Base-by-base conservation (phyloP, 2,797 vertebrate species). In the Crenichthys baileyi region DNA sequence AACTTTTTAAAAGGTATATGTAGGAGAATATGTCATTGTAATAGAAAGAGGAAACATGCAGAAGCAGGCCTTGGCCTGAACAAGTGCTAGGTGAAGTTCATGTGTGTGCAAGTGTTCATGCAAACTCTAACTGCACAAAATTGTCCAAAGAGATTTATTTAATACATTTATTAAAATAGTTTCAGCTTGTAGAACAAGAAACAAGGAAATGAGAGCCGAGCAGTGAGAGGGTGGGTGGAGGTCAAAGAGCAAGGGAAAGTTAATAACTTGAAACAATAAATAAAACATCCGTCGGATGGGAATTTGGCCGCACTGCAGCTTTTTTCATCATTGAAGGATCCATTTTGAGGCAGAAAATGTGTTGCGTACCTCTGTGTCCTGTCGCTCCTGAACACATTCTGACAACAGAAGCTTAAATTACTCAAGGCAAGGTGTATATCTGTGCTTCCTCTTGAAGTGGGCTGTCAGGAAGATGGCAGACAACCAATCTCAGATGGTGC, bases 231-330 rank as follows among this genome's bases (percentile, higher is more conserved):
- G 79, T 83, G 81, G 79, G 88, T 24, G 75, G 86, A 93, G 90
- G 92, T 93, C 93, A 94, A 84, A 89, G 89, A 91, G 90, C 88
- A 77, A 81, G 84, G 90, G 94, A 92, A 95, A 95, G 92, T 93
- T 95, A 95, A 94, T 95, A 95, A 94, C 88, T 92, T 93, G 89
- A 90, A 94, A 95, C 85, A 94, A 94, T 93, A 95, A 94, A 95
- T 92, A 91, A 87, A 81, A 79, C 80, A 90, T 85, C 79, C 20
- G 72, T 87, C 85, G 89, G 90, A 94, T 94, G 94, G 93, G 94
- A 95, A 94, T 91, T 89, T 95, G 94, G 93, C 93, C 82, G 65
- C 51, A n/a, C 58, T 18, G 76, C 85, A 85, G 86, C 90, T 88
- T 65, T 90, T 90, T 85, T 90, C 82, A 90, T 88, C 85, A 79